phyloP scores from a whole-genome alignment of 1,140 invertebrate species.

The Rhyzopertha dominica region DNA sequence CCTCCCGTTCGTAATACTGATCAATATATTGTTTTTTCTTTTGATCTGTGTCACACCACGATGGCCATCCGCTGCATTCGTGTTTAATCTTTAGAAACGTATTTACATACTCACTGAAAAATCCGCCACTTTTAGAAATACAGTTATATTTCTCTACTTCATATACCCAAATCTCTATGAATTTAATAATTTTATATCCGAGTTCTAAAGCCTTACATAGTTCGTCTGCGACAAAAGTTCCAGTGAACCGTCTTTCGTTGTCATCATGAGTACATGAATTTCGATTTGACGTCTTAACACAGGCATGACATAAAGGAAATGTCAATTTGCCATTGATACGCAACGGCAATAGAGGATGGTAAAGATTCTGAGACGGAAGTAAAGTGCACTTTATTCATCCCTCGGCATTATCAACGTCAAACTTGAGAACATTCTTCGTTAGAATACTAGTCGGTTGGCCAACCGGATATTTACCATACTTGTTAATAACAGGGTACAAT shows the following conservation, averaged over 20 bases:
- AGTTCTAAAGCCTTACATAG: slow-evolving; percentile 36
- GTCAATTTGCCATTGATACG: slow-evolving; percentile 33
- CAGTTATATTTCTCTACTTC: slow-evolving; percentile 21
- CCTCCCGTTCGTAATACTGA: slow-evolving; percentile 38
- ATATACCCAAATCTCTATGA: slow-evolving; percentile 45
- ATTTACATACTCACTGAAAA: slow-evolving; percentile 38
- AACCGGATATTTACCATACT: slow-evolving; percentile 38
- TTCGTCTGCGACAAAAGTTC: slow-evolving; percentile 44
- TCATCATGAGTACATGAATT: slow-evolving; percentile 30
- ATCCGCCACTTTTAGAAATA: slow-evolving; percentile 17
- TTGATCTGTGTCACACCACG: slow-evolving; percentile 29
- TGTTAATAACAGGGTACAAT: slow-evolving; percentile 40
- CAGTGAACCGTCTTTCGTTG: slow-evolving; percentile 35
- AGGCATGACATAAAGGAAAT: slow-evolving; percentile 37
- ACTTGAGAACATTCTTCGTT: slow-evolving; percentile 6
- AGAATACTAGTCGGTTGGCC: slow-evolving; percentile 35
- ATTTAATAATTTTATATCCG: slow-evolving; percentile 40
- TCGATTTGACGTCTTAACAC: slow-evolving; percentile 15
- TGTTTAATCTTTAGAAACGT: slow-evolving; percentile 43
- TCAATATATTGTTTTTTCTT: slow-evolving; percentile 38
- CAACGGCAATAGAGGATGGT: slow-evolving; percentile 36
- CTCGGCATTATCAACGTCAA: slow-evolving; percentile 17
- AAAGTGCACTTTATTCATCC: slow-evolving; percentile 35
- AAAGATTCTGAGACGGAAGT: slow-evolving; percentile 35
- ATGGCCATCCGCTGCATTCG: slow-evolving; percentile 36